Evolutionary conservation across 2,113 vertebrate species (phyloP).

Genomic region (Catagonus wagneri): DNA sequence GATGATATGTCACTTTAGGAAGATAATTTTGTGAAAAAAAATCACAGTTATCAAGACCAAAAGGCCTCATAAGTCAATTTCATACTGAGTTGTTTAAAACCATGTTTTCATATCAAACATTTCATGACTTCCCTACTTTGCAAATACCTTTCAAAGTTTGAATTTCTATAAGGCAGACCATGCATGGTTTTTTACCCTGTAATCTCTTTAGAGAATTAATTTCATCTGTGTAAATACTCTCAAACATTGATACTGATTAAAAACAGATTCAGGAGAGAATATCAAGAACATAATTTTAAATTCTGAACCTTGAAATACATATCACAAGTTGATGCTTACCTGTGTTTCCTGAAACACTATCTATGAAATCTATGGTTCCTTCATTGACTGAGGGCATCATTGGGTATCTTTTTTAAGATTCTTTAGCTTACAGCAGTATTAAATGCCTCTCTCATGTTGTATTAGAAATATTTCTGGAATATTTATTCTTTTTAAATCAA

Average conservation of each 20-base stretch:
- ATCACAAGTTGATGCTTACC: not conserved
- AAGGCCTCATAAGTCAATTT: constrained; percentile 18
- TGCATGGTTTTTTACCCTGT: not conserved
- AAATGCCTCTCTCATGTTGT: not conserved
- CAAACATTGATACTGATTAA: not conserved
- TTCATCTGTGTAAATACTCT: constrained; percentile 27
- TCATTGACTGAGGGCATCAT: not conserved
- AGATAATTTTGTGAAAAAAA: constrained; percentile 18
- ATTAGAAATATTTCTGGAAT: not conserved
- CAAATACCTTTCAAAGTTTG: constrained; percentile 26
- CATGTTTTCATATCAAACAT: constrained; percentile 44
- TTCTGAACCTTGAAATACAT: not conserved
- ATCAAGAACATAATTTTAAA: not conserved
- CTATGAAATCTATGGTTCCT: not conserved
- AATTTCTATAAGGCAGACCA: not conserved
- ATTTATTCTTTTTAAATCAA: not conserved
- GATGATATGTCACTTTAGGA: not conserved
- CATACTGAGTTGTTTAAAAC: constrained; percentile 53
- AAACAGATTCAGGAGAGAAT: not conserved
- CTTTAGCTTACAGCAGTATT: not conserved
- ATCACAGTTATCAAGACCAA: constrained; percentile 39
- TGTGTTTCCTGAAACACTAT: not conserved
- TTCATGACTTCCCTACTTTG: not conserved
- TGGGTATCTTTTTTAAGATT: not conserved
- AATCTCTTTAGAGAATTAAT: not conserved